A percentile compares a stretch with the other conserved stretches of the same genome.
These are phyloP conservation scores for Himalopsyche kuldschensis DNA, from an alignment of 2,888 invertebrate genomes.

Conservation along the genomic window DNA sequence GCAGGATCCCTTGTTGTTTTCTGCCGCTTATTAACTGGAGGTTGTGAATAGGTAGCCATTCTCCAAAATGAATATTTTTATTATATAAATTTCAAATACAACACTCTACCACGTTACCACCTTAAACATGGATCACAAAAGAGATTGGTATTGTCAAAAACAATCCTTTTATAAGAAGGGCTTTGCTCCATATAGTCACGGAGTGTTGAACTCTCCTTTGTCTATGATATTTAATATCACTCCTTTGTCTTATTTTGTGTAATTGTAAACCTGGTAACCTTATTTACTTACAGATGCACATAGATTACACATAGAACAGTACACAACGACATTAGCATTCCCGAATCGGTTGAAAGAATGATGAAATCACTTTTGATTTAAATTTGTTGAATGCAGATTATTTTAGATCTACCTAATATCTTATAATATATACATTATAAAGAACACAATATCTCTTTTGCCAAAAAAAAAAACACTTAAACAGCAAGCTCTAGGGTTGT, in stretches of 20 bases:
- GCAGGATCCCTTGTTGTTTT: conserved; percentile 38
- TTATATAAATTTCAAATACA: background rate
- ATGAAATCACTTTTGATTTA: too few species aligned
- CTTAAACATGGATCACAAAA: background rate
- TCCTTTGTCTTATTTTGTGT: background rate
- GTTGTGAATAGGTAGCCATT: conserved; percentile 39
- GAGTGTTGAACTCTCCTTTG: background rate
- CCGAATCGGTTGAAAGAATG: too few species aligned
- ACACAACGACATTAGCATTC: too few species aligned
- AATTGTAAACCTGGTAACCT: background rate
- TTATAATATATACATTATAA: too few species aligned
- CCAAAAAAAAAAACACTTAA: too few species aligned
- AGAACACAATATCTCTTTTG: too few species aligned
- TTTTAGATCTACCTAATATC: too few species aligned
- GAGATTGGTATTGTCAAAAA: background rate
- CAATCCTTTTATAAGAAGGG: conserved; percentile 17
- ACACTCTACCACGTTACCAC: background rate
- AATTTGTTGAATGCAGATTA: too few species aligned
- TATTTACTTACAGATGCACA: background rate
- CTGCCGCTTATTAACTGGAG: conserved; percentile 41
- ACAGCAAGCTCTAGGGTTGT: too few species aligned
- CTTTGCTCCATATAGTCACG: background rate
- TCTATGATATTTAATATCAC: background rate
- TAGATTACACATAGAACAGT: too few species aligned
- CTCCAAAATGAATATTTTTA: background rate